phyloP scores from a whole-genome alignment of 1,140 invertebrate genomes.

The Melanaphis sacchari region DNA sequence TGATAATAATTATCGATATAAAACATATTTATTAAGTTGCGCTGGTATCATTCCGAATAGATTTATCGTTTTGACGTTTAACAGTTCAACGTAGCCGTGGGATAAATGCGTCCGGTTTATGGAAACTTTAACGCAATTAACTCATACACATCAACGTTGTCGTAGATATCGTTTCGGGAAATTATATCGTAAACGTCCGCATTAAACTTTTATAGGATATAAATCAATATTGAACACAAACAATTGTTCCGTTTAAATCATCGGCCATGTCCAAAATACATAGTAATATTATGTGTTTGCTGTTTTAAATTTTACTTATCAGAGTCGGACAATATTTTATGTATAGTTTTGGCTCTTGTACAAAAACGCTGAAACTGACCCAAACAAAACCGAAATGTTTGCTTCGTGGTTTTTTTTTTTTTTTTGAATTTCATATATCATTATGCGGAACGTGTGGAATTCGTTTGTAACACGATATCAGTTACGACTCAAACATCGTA shows the following conservation, averaged over 20 bases:
- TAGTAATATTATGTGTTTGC: no score
- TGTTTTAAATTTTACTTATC: background rate
- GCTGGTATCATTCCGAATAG: background rate
- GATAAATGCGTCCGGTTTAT: background rate
- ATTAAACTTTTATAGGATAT: background rate
- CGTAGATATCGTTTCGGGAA: background rate
- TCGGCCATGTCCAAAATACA: background rate
- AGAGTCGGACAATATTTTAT: background rate
- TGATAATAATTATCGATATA: background rate
- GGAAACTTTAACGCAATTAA: background rate
- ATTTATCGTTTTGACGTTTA: background rate
- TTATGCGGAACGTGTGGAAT: background rate
- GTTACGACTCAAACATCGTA: background rate
- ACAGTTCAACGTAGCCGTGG: background rate
- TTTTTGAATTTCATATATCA: background rate
- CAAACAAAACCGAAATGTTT: background rate
- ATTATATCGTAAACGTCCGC: background rate
- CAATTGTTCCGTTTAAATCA: background rate
- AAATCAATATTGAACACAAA: background rate
- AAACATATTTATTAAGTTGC: background rate
- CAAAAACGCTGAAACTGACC: slow-evolving; percentile 16
- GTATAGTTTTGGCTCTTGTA: background rate
- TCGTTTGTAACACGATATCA: background rate
- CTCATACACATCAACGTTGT: background rate
- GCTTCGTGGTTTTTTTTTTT: background rate